phyloP scores from a whole-genome alignment of 2,797 vertebrate genomes.

The Chiroxiphia lanceolata region DNA sequence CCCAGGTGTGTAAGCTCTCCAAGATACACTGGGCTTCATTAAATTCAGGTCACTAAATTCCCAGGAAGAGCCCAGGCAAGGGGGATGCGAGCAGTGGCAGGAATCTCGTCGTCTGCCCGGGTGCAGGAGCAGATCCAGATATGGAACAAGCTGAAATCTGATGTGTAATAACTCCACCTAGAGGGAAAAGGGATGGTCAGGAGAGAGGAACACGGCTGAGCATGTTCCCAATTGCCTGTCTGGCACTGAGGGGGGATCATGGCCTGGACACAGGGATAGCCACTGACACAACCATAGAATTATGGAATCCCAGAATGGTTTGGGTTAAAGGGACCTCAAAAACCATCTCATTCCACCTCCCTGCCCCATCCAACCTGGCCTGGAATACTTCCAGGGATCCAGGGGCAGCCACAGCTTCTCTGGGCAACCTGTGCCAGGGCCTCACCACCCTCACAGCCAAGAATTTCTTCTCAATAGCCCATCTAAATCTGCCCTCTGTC shows the following conservation, averaged over 20 bases:
- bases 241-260: fast-evolving
- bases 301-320: not conserved
- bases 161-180: constrained; percentile 22
- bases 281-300: not conserved
- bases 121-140: not conserved
- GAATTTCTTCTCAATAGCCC: not conserved
- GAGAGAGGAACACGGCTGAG: not conserved
- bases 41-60: not conserved
- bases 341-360: fast-evolving
- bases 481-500: fast-evolving
- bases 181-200: not conserved
- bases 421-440: not conserved
- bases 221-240: fast-evolving
- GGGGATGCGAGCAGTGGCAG: not conserved
- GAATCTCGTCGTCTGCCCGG: fast-evolving
- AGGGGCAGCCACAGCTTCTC: not conserved
- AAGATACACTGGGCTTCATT: fast-evolving
- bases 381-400: not conserved
- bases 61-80: not conserved
- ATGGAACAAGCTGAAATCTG: not conserved
- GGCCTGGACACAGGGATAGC: not conserved
- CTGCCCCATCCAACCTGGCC: fast-evolving
- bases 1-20: not conserved
- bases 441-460: fast-evolving
- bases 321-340: not conserved